Evolutionary conservation across 1,140 invertebrate genomes (phyloP), one percentile per base, ranked within the genome.

Genomic region (Panonychus citri): DNA sequence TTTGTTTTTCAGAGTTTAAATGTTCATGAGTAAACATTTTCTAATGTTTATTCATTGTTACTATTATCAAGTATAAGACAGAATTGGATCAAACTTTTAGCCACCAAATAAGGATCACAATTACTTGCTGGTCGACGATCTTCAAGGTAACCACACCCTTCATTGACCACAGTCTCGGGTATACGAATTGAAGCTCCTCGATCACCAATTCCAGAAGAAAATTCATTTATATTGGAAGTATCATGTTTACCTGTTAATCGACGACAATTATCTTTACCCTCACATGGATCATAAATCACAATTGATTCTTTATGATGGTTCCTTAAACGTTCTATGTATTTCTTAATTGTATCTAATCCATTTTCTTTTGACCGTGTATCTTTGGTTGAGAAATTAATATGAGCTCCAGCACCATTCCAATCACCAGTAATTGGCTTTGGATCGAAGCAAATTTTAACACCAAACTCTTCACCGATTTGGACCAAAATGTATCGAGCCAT

Each of bases 121-220:
- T 95, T 95, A 59, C 87, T 89, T 4, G 88, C 78, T 12, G 90
- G 90, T 66, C 90, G 75, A 58, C 90, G 75, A 69, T 96, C 90
- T 68, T 96, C 90, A 57, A 95, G 70, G 66, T 94, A 95, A 2
- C 90, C 90, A 66, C 81, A 81, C 63, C 83, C 81, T 1, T 87
- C 82, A 62, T 88, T 85, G 3, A 84, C 84, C 10, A 71, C 69
- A 57, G 71, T 65, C 13, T 67, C 34, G 1, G 73, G 73, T 53
- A 75, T 75, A 7, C 74, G 65, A 58, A 76, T 70, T 60, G 69
- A 72, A 26, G 69, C 68, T 10, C 71, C 71, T 19, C 74, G 63
- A 61, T 75, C 73, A 34, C 74, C 74, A 13, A 76, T 69, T 40
- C 74, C 74, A 78, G 60, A 70, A 74, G 78, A 81, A 27, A 61